A percentile compares a stretch with the other conserved stretches of the same genome.
These are phyloP conservation scores for Stigmatopora nigra DNA, from an alignment of 2,113 vertebrate genomes.

Conservation along the genomic window DNA sequence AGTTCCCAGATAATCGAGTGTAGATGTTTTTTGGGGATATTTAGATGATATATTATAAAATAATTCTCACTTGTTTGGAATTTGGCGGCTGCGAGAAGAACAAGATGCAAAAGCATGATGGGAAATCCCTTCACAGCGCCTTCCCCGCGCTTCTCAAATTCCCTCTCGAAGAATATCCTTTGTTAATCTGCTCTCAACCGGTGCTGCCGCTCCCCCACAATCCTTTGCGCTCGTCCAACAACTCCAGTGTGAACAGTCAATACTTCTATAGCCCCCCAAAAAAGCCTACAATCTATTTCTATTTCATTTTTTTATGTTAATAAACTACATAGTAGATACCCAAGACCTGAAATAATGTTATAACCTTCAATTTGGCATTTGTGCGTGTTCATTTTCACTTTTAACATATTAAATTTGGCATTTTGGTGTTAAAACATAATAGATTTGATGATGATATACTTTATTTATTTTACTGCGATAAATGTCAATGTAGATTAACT, in stretches of 20 bases:
- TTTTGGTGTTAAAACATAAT: not conserved
- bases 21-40: not conserved
- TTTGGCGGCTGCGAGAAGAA: not conserved
- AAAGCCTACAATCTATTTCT: not conserved
- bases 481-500: no score
- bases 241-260: conserved; percentile 62
- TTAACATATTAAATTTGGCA: not conserved
- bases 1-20: not conserved
- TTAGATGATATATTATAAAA: not conserved
- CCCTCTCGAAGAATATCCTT: conserved; percentile 57
- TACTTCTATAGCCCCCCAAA: conserved; percentile 24
- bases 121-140: conserved; percentile 37
- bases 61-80: not conserved
- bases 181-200: conserved; percentile 59
- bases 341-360: not conserved
- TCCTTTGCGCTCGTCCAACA: conserved; percentile 48
- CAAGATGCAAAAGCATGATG: conserved; percentile 17
- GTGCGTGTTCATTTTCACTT: no score
- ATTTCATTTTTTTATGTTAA: not conserved
- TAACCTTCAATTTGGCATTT: no score
- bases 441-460: no score
- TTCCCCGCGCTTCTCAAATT: conserved; percentile 48
- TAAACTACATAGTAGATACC: not conserved
- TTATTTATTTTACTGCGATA: no score
- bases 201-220: conserved; percentile 49